Evolutionary conservation across 2,888 invertebrate genomes (phyloP), one percentile per base, ranked within the genome.

Genomic region (Phoenoteleia sp.): DNA sequence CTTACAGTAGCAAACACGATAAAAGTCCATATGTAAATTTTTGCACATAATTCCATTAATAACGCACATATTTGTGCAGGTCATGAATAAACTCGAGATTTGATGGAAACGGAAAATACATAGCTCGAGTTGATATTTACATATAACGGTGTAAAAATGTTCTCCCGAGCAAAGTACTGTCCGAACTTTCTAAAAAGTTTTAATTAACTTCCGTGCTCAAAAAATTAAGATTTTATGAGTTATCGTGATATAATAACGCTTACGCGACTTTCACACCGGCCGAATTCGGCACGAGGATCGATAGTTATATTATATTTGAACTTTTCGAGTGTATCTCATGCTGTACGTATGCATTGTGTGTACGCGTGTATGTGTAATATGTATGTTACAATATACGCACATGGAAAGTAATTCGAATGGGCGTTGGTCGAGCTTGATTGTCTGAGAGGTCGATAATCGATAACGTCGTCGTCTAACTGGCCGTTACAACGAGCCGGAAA

Each of bases 371-470:
- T 21, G 17, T 36, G 21, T 36, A 45, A 67, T 49, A 49, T 49
- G 64, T 76, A 67, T 56, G 47, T 45, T 39, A 62, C 60, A 62
- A 79, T 79, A 47, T 71, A 76, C 76, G 76, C 71, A 82, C 71
- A 62, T 67, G 36, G 42, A 74, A 83, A 83, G 67, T 83, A 83
- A 83, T 83, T 83, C 77, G 56, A 66, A 67, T 77, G 83, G 83
- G 83, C 83, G 83, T 83, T 77, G 83, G 77, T 83, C 77, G 71
- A 64, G 76, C 72, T 49, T 71, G 72, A 83, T 83, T 83, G 77
- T 77, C 72, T 71, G 77, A 77, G 77, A 76, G 83, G 64, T 83
- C 83, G 83, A 83, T 82, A 82, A 82, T 82, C 72, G 77, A 72
- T 82, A 77, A 77, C 82, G 77, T 67, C 75, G 74, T 81, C 82